A percentile compares a stretch with the other conserved stretches of the same genome.
Conservation (phyloP, 2,888 invertebrate genomes). For the Drosophila kuntzei region DNA sequence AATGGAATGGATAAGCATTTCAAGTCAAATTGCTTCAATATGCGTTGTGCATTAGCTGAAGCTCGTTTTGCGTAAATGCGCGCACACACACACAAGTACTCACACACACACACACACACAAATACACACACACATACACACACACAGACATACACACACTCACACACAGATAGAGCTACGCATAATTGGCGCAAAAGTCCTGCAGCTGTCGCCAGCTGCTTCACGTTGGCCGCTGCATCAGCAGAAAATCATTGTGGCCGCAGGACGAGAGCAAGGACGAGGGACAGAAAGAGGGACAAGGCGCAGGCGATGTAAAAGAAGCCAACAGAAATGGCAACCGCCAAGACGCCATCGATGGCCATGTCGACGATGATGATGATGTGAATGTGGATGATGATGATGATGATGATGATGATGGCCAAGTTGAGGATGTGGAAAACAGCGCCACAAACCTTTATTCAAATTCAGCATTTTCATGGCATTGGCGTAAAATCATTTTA, state of each 20-base stretch:
- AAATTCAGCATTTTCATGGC: constrained; percentile 80
- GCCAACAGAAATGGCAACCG: constrained; percentile 38
- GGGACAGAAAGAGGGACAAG: background rate
- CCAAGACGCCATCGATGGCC: constrained; percentile 70
- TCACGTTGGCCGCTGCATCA: constrained; percentile 68
- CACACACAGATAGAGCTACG: constrained; percentile 28
- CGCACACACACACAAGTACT: constrained; percentile 41
- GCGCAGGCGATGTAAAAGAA: constrained; percentile 23
- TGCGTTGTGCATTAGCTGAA: constrained; percentile 74
- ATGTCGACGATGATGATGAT: constrained; percentile 16
- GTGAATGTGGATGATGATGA: constrained; percentile 14
- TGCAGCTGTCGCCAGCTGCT: constrained; percentile 76
- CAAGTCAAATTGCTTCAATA: constrained; percentile 73
- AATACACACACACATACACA: background rate
- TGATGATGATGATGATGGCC: constrained; percentile 30
- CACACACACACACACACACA: constrained; percentile 5
- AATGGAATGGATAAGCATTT: constrained; percentile 70
- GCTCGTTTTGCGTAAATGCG: constrained; percentile 75
- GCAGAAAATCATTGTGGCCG: constrained; percentile 58
- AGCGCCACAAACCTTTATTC: constrained; percentile 74
- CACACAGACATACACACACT: constrained; percentile 13
- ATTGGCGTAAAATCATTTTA: constrained; percentile 80
- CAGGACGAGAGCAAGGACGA: background rate
- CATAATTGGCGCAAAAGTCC: constrained; percentile 72
- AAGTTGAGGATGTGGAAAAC: constrained; percentile 45